A percentile compares a stretch with the other conserved stretches of the same genome.
Evolutionary conservation across 30 jellyfish, hydroid and myxozoan genomes (phyloP).

Genomic region (Hydractinia echinata): DNA sequence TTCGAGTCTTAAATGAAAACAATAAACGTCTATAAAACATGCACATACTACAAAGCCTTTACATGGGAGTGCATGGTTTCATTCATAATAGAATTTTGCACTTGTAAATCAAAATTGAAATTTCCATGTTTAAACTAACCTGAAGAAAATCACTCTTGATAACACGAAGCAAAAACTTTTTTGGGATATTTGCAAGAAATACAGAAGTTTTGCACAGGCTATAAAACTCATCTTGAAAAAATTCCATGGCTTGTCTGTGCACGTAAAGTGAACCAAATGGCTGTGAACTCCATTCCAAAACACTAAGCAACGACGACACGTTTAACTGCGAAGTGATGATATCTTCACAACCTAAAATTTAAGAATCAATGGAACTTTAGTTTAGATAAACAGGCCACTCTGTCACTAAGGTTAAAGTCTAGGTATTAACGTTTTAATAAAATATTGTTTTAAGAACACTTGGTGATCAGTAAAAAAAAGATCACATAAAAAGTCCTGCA

Average conservation of each 20-base stretch:
- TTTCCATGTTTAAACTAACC: slow-evolving; percentile 33
- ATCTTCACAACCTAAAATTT: slow-evolving; percentile 81
- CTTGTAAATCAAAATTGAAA: neutral
- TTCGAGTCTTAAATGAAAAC: no score
- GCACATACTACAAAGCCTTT: no score
- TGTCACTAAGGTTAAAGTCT: no score
- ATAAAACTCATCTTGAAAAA: slow-evolving; percentile 64
- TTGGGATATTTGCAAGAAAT: slow-evolving; percentile 64
- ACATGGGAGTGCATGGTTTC: no score
- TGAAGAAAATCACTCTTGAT: slow-evolving; percentile 65
- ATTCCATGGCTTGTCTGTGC: slow-evolving; percentile 80
- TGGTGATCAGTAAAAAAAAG: no score
- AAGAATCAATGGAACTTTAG: slow-evolving; percentile 4
- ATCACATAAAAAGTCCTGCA: no score
- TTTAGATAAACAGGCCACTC: no score
- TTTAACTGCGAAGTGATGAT: slow-evolving; percentile 56
- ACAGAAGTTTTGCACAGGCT: slow-evolving; percentile 49
- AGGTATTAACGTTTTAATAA: no score
- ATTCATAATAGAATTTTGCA: no score
- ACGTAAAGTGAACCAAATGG: slow-evolving; percentile 89
- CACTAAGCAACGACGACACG: slow-evolving; percentile 52
- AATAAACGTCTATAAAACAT: no score
- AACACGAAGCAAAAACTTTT: slow-evolving; percentile 44
- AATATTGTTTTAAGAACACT: no score
- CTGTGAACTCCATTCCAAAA: slow-evolving; percentile 90